Evolutionary conservation across 2,888 invertebrate species (phyloP).

Genomic region (Bombylius discolor): DNA sequence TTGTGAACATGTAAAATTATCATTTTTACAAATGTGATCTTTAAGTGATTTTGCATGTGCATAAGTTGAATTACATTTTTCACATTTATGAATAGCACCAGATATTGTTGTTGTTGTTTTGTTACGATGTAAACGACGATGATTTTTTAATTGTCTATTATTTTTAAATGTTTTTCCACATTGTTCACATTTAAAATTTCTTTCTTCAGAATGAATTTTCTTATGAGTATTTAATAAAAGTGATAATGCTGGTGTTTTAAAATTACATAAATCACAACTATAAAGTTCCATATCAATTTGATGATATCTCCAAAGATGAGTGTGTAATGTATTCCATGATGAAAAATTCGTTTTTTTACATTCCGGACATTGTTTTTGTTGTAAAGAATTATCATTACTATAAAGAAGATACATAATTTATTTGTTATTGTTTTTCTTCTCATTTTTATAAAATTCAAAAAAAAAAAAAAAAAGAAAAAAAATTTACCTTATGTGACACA

Average conservation of each 20-base stretch:
- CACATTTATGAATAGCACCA: constrained; percentile 33
- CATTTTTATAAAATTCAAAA: not conserved
- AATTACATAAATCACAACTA: constrained; percentile 60
- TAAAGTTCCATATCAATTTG: constrained; percentile 66
- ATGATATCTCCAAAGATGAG: constrained; percentile 69
- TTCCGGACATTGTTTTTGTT: constrained; percentile 45
- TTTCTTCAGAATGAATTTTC: constrained; percentile 56
- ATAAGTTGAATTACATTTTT: constrained; percentile 29
- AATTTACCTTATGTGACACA: constrained; percentile 27
- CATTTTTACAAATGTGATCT: constrained; percentile 39
- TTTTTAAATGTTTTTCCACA: constrained; percentile 73
- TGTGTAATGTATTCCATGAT: constrained; percentile 55
- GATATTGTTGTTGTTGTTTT: constrained; percentile 16
- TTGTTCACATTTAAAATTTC: constrained; percentile 44
- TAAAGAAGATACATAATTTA: too few relatives aligned
- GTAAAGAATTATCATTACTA: not conserved
- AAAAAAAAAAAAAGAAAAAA: not conserved
- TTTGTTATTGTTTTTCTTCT: too few relatives aligned
- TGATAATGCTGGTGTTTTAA: constrained; percentile 56
- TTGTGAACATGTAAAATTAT: constrained; percentile 43
- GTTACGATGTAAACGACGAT: constrained; percentile 49
- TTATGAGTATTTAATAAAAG: constrained; percentile 60
- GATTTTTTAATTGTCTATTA: constrained; percentile 63
- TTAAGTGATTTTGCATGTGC: constrained; percentile 35
- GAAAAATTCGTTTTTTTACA: constrained; percentile 40